Percentiles rank a stretch among this genome's conserved stretches.
Evolutionary conservation across 2,888 invertebrate species (phyloP).

Genomic region (Nephrotoma guestfalica): DNA sequence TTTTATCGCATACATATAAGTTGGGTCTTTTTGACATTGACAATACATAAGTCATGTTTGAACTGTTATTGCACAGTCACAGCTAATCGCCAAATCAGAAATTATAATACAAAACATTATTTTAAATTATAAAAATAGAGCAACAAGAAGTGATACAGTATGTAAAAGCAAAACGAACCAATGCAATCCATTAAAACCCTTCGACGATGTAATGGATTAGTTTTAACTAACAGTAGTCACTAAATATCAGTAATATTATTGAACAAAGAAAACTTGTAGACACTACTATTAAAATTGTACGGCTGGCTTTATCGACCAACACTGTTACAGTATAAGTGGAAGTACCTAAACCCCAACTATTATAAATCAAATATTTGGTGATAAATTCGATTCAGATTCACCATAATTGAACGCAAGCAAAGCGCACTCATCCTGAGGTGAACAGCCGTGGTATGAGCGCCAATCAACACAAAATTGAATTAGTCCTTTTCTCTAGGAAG

Average conservation of each 20-base stretch:
- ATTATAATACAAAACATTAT: not conserved
- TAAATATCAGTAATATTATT: conserved; percentile 5
- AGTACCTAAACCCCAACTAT: conserved; percentile 27
- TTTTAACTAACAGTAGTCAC: conserved; percentile 6
- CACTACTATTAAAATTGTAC: conserved; percentile 19
- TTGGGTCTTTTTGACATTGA: too few relatives aligned
- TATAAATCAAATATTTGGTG: conserved; percentile 24
- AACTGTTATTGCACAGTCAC: conserved; percentile 11
- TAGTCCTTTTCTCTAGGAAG: too few relatives aligned
- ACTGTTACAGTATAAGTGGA: conserved; percentile 23
- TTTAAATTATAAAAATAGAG: not conserved
- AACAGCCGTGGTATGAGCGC: too few relatives aligned
- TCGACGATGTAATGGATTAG: not conserved
- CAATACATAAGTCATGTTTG: conserved; percentile 15
- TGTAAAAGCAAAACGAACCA: conserved; percentile 8
- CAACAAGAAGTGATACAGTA: conserved; percentile 10
- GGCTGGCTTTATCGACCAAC: conserved; percentile 26
- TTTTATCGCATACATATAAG: too few relatives aligned
- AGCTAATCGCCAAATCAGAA: conserved; percentile 9
- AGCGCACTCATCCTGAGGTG: too few relatives aligned
- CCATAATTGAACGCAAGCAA: too few relatives aligned
- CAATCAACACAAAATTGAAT: too few relatives aligned
- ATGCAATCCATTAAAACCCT: conserved; percentile 8
- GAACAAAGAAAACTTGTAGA: conserved; percentile 8
- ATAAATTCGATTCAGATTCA: conserved; percentile 24